Evolutionary conservation across 2,888 invertebrate species (phyloP).

Genomic region (Rhodophaea formosa): DNA sequence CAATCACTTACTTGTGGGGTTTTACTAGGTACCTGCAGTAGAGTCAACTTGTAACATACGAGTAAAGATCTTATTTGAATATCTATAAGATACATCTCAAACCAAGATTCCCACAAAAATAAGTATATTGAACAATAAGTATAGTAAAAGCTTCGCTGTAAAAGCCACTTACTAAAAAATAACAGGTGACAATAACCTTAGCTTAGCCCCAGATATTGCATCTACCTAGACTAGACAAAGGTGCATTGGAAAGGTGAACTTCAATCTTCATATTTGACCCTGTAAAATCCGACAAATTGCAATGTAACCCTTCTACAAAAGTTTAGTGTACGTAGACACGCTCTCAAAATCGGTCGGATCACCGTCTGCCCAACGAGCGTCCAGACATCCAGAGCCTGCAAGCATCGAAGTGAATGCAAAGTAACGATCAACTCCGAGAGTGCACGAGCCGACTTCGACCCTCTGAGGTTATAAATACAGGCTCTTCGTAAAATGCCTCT

Average conservation of each 20-base stretch:
- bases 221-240: slow-evolving; percentile 4
- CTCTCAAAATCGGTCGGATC: slow-evolving; percentile 29
- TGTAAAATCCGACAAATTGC: slow-evolving; percentile 15
- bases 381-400: slow-evolving; percentile 41
- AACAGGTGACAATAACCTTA: too few relatives aligned
- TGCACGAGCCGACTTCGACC: slow-evolving; percentile 43
- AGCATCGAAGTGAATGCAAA: slow-evolving; percentile 49
- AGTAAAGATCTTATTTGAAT: too few relatives aligned
- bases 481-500: slow-evolving; percentile 44
- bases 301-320: slow-evolving; percentile 6
- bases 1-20: too few relatives aligned
- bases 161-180: too few relatives aligned
- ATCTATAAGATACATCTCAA: too few relatives aligned
- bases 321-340: neutral
- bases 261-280: slow-evolving; percentile 23
- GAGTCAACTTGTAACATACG: too few relatives aligned
- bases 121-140: too few relatives aligned
- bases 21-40: too few relatives aligned
- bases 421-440: slow-evolving; percentile 56
- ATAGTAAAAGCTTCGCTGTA: too few relatives aligned
- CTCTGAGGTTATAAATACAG: slow-evolving; percentile 51
- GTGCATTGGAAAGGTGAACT: slow-evolving; percentile 22
- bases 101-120: too few relatives aligned
- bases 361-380: slow-evolving; percentile 36
- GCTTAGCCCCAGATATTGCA: neutral